Evolutionary conservation across 2,113 vertebrate species (phyloP).

Genomic region (Serinus canaria): DNA sequence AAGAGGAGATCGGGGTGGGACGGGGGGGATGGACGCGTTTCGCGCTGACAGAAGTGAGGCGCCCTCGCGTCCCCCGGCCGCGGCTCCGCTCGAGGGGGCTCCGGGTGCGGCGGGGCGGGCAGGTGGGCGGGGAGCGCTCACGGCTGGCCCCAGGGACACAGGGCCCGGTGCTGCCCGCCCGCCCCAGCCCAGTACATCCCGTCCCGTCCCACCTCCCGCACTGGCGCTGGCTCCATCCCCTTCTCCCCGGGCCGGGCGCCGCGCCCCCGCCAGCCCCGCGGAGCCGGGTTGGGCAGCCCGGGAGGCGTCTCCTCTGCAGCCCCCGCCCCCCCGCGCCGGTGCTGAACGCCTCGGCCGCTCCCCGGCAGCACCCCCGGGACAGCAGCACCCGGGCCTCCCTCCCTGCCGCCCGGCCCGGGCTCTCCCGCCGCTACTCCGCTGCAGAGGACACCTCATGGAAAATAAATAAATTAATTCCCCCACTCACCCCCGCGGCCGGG

Average conservation of each 20-base stretch:
- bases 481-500: conserved; percentile 36
- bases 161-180: no score
- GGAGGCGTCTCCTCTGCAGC: conserved; percentile 25
- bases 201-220: neutral
- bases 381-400: neutral
- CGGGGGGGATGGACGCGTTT: neutral
- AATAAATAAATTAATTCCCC: conserved; percentile 74
- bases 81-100: neutral
- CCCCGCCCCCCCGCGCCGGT: conserved; percentile 35
- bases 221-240: neutral
- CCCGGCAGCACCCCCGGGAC: conserved; percentile 11
- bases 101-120: neutral
- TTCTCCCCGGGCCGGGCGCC: neutral
- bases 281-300: conserved; percentile 41
- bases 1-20: neutral
- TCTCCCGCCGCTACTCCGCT: neutral
- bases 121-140: neutral
- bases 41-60: fast-evolving
- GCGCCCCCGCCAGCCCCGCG: neutral
- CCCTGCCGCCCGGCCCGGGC: neutral
- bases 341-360: conserved; percentile 24
- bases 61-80: neutral
- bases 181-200: neutral
- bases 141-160: neutral
- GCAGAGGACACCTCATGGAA: conserved; percentile 59